Evolutionary conservation across 2,888 invertebrate species (phyloP).

Genomic region (Dioctria rufipes): DNA sequence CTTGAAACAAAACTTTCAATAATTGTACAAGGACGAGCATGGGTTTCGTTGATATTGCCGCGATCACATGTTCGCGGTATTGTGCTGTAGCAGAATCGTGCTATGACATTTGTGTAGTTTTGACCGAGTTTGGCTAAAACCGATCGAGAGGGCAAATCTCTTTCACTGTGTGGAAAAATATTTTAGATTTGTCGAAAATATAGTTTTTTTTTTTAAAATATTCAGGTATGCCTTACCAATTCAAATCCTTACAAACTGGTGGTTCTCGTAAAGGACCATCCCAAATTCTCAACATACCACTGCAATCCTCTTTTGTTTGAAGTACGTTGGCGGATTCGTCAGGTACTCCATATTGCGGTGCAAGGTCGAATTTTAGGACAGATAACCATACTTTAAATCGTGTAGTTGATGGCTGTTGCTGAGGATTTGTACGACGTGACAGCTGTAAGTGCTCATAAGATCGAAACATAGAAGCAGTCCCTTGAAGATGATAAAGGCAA

Average conservation of each 20-base stretch:
- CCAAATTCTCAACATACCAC: conserved; percentile 89
- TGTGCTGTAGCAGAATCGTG: conserved; percentile 86
- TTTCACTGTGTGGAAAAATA: conserved; percentile 66
- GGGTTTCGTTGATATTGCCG: conserved; percentile 76
- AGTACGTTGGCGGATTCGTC: conserved; percentile 69
- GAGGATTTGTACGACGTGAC: conserved; percentile 72
- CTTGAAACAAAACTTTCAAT: conserved; percentile 88
- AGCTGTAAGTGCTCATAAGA: conserved; percentile 69
- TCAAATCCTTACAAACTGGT: conserved; percentile 84
- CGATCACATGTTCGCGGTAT: conserved; percentile 89
- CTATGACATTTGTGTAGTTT: conserved; percentile 82
- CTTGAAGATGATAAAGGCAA: conserved; percentile 86
- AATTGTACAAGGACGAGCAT: conserved; percentile 82
- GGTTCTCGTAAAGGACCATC: conserved; percentile 86
- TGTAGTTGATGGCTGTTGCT: conserved; percentile 73
- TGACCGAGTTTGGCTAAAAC: conserved; percentile 74
- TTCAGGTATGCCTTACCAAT: conserved; percentile 76
- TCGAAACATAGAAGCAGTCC: conserved; percentile 75
- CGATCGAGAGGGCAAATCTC: conserved; percentile 66
- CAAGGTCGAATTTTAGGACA: conserved; percentile 87
- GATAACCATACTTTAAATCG: conserved; percentile 90
- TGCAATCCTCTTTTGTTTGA: conserved; percentile 81
- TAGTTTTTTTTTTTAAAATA: no score
- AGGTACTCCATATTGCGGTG: conserved; percentile 74
- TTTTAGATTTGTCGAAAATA: no score